Percentiles rank a stretch among this genome's conserved stretches.
phyloP scores from a whole-genome alignment of 2,797 vertebrate genomes.

The Phoxinus dragarum region DNA sequence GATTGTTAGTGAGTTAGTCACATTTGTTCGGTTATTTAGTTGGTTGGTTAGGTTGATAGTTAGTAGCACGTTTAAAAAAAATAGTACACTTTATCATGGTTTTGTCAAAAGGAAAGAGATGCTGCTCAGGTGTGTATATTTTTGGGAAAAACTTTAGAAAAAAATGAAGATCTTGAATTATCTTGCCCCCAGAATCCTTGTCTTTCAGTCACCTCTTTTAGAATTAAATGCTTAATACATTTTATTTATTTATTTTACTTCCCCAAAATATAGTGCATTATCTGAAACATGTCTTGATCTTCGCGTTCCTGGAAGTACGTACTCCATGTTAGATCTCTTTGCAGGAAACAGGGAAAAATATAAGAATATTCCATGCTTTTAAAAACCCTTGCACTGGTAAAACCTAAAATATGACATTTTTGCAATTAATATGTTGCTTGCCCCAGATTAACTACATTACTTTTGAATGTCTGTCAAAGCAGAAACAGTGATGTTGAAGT shows the following conservation, averaged over 20 bases:
- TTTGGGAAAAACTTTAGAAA: too few species aligned
- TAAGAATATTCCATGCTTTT: neutral
- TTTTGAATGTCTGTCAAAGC: neutral
- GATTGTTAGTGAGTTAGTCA: conserved; percentile 61
- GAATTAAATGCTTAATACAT: neutral
- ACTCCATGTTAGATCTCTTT: neutral
- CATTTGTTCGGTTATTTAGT: conserved; percentile 57
- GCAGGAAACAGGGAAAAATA: neutral
- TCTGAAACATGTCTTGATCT: neutral
- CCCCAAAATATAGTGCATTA: neutral
- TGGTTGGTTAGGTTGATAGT: neutral
- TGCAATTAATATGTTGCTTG: neutral
- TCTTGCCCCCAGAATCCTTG: neutral
- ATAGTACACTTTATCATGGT: conserved; percentile 73
- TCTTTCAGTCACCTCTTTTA: neutral
- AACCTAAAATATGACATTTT: neutral
- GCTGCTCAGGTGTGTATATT: conserved; percentile 75
- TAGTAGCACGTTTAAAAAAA: conserved; percentile 13
- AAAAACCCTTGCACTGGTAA: neutral
- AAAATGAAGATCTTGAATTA: neutral
- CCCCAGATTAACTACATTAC: neutral
- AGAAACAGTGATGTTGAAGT: neutral
- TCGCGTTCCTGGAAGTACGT: neutral
- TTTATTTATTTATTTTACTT: too few species aligned
- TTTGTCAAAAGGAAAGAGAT: conserved; percentile 76